A percentile compares a stretch with the other conserved stretches of the same genome.
Conservation (phyloP, 2,797 vertebrate genomes). For the Cirrhinus mrigala region DNA sequence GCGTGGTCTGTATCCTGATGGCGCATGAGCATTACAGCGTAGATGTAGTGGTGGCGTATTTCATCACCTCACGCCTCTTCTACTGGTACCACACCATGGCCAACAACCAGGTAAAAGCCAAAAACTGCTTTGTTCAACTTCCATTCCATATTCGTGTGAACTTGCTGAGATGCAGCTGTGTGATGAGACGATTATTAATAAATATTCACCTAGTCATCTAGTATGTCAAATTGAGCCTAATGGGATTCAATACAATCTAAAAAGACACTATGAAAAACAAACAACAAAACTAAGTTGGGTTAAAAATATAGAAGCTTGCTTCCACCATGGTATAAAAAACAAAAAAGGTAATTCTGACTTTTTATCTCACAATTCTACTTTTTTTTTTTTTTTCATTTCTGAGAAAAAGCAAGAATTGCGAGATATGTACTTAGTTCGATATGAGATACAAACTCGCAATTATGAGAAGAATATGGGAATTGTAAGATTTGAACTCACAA, state of each 20-base stretch:
- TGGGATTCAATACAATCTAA: not conserved
- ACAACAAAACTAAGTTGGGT: no score
- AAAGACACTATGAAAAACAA: not conserved
- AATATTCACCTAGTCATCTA: not conserved
- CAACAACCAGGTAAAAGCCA: conserved; percentile 84
- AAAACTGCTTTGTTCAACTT: not conserved
- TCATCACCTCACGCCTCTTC: conserved; percentile 88
- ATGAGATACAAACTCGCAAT: no score
- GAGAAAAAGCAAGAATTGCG: no score
- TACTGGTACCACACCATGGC: conserved; percentile 98
- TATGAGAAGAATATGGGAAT: no score
- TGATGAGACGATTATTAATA: not conserved
- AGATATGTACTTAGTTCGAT: no score
- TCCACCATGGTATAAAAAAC: not conserved
- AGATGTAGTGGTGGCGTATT: conserved; percentile 91
- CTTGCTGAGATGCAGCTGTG: not conserved
- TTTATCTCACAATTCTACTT: no score
- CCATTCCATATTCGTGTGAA: not conserved
- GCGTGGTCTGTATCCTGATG: conserved; percentile 90
- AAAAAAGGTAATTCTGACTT: no score
- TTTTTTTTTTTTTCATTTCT: no score
- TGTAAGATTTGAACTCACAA: no score
- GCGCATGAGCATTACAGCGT: conserved; percentile 95
- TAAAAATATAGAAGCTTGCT: no score
- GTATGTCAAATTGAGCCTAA: not conserved